These are phyloP conservation scores for Melanotaenia duboulayi DNA, from an alignment of 2,113 vertebrate species.

Conservation along the genomic window DNA sequence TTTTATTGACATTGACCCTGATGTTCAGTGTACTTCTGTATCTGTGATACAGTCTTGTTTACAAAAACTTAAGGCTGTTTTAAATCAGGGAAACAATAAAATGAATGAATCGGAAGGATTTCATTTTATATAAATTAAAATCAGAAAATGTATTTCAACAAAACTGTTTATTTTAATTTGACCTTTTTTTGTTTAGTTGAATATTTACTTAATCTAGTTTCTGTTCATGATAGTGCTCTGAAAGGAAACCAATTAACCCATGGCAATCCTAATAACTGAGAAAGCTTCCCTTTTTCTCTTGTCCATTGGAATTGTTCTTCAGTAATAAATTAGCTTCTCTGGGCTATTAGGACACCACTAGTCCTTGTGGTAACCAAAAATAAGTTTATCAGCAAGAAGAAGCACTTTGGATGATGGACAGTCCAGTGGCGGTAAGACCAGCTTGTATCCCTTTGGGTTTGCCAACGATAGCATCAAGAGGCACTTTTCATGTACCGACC, in stretches of 20 bases:
- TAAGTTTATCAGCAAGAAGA: neutral
- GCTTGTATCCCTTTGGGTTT: neutral
- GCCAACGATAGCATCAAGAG: neutral
- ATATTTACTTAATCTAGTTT: neutral
- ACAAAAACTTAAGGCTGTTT: too few relatives aligned
- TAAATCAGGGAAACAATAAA: too few relatives aligned
- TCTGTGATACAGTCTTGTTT: too few relatives aligned
- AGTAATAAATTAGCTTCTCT: neutral
- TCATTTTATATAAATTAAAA: too few relatives aligned
- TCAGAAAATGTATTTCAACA: too few relatives aligned
- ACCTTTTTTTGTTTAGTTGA: too few relatives aligned
- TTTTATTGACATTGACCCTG: too few relatives aligned
- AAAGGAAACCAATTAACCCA: neutral
- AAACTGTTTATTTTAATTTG: too few relatives aligned
- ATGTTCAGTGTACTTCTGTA: too few relatives aligned
- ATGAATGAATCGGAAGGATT: too few relatives aligned
- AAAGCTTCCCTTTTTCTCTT: too few relatives aligned
- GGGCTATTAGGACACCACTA: neutral
- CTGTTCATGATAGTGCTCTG: neutral
- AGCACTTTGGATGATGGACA: neutral
- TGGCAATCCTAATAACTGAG: neutral
- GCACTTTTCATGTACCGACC: too few relatives aligned
- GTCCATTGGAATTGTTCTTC: constrained; percentile 6
- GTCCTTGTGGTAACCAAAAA: neutral
- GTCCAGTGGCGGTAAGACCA: neutral